Conservation (phyloP, 37 sponge, comb jelly and placozoan genomes). For the Dysidea cf. avara region DNA sequence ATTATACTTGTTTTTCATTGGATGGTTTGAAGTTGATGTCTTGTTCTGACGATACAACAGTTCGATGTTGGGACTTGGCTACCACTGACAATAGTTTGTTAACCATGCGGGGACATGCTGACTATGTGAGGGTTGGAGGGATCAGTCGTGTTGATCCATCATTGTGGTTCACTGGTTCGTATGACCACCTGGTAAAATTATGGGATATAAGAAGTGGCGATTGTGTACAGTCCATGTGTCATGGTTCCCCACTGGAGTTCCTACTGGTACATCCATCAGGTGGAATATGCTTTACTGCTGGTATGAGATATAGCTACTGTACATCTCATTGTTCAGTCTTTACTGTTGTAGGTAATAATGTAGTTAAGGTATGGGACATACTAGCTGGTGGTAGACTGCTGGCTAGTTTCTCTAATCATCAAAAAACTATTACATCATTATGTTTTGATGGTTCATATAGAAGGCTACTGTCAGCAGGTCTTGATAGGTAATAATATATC, state of each 20-base stretch:
- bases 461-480: constrained; percentile 83
- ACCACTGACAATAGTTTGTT: constrained; percentile 39
- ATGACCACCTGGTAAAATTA: constrained; percentile 88
- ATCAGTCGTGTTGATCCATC: constrained; percentile 26
- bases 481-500: constrained; percentile 76
- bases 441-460: constrained; percentile 68
- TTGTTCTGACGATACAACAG: constrained; percentile 85
- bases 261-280: constrained; percentile 85
- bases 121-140: constrained; percentile 64
- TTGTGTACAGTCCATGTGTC: constrained; percentile 54
- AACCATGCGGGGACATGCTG: constrained; percentile 68
- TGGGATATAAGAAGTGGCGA: constrained; percentile 83
- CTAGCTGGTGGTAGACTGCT: constrained; percentile 62
- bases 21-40: constrained; percentile 70
- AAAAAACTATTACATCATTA: constrained; percentile 91
- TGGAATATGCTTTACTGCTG: constrained; percentile 72
- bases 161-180: constrained; percentile 77
- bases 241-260: constrained; percentile 92
- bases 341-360: constrained; percentile 58
- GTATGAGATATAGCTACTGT: constrained; percentile 11
- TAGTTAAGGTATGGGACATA: constrained; percentile 91
- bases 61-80: constrained; percentile 88
- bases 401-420: constrained; percentile 86
- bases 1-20: constrained; percentile 62
- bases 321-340: not conserved